phyloP scores from a whole-genome alignment of 2,113 vertebrate species.

The Neotragus pygmaeus region DNA sequence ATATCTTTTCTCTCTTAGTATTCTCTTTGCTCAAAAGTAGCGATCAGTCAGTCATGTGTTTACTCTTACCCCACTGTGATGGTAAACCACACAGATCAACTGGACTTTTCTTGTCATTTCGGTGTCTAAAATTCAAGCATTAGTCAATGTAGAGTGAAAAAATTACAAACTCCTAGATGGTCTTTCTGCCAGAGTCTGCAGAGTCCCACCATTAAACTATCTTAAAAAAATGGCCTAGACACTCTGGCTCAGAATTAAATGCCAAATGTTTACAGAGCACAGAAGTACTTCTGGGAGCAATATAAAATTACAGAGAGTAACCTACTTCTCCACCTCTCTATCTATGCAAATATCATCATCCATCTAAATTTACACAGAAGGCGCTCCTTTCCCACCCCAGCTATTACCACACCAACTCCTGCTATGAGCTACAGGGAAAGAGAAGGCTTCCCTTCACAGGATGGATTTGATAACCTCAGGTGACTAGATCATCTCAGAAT shows the following conservation, averaged over 20 bases:
- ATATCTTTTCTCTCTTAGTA: background rate
- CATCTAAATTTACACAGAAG: conserved; percentile 11
- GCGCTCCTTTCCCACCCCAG: background rate
- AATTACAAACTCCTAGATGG: background rate
- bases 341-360: conserved; percentile 49
- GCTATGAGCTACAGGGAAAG: background rate
- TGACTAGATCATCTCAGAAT: background rate
- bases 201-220: conserved; percentile 43
- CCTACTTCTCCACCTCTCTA: conserved; percentile 31
- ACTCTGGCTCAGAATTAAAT: conserved; percentile 56
- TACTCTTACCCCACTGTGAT: background rate
- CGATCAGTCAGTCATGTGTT: background rate
- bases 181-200: conserved; percentile 50
- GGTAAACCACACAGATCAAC: background rate
- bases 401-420: background rate
- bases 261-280: conserved; percentile 64
- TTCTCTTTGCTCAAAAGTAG: background rate
- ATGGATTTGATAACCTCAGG: background rate
- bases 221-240: conserved; percentile 51
- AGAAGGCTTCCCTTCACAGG: background rate
- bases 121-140: background rate
- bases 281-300: conserved; percentile 30
- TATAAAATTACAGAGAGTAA: background rate
- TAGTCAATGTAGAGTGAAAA: conserved; percentile 51
- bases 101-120: background rate